phyloP scores from a whole-genome alignment of 1,140 invertebrate genomes.

The Cydia fagiglandana region DNA sequence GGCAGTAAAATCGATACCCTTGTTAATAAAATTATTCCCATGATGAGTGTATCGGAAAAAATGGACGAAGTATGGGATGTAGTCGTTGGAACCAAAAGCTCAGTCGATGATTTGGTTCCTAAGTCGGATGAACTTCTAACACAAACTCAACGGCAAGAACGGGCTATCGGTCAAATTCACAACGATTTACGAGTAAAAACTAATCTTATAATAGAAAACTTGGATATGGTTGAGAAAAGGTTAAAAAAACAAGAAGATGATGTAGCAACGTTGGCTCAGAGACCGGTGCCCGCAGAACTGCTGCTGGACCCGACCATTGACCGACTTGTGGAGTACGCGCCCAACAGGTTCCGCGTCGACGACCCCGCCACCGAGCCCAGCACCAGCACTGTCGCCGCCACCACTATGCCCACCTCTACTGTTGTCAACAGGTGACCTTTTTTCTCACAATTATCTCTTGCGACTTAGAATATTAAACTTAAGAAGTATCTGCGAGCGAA shows the following conservation, averaged over 20 bases:
- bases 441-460: slow-evolving; percentile 38
- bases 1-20: slow-evolving; percentile 88
- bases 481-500: slow-evolving; percentile 38
- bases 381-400: slow-evolving; percentile 70
- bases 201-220: slow-evolving; percentile 92
- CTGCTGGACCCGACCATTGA: slow-evolving; percentile 88
- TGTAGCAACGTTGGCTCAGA: slow-evolving; percentile 84
- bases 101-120: slow-evolving; percentile 89
- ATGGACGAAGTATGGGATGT: slow-evolving; percentile 95
- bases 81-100: slow-evolving; percentile 91
- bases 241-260: slow-evolving; percentile 91
- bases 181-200: slow-evolving; percentile 89
- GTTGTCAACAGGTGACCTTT: slow-evolving; percentile 67
- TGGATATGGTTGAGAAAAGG: slow-evolving; percentile 90
- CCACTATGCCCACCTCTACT: slow-evolving; percentile 52
- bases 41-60: slow-evolving; percentile 91
- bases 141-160: slow-evolving; percentile 91
- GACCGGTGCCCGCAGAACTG: slow-evolving; percentile 85
- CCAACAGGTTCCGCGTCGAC: slow-evolving; percentile 80
- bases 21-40: slow-evolving; percentile 88
- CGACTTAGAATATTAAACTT: slow-evolving; percentile 39
- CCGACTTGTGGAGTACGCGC: slow-evolving; percentile 87
- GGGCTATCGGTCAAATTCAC: slow-evolving; percentile 92
- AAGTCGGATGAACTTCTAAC: slow-evolving; percentile 92
- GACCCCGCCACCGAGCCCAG: slow-evolving; percentile 64